These are phyloP conservation scores for Pipistrellus nathusii DNA, from an alignment of 2,797 vertebrate species.

Conservation along the genomic window DNA sequence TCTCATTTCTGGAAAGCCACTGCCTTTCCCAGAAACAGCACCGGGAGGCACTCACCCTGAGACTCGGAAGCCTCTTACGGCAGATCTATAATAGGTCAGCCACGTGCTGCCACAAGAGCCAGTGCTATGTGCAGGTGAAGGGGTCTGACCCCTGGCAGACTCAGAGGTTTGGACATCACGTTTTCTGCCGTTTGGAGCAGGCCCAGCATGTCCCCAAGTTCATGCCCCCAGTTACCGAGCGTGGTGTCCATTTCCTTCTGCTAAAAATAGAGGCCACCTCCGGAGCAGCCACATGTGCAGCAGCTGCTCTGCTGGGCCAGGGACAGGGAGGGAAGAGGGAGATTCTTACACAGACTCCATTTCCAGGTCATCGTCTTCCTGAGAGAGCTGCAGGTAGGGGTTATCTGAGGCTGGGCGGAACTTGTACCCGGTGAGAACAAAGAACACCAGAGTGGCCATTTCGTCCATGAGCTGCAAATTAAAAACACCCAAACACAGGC, in stretches of 20 bases:
- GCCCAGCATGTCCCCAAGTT: neutral
- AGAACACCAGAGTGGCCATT: conserved; percentile 91
- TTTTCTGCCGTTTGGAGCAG: neutral
- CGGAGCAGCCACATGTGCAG: neutral
- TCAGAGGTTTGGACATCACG: neutral
- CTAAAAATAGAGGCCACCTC: neutral
- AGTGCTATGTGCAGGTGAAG: neutral
- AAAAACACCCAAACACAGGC: neutral
- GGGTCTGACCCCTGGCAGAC: neutral
- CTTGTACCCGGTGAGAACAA: conserved; percentile 93
- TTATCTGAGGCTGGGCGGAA: conserved; percentile 93
- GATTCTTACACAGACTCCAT: conserved; percentile 93
- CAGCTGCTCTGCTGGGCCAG: neutral
- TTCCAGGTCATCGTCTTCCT: conserved; percentile 92
- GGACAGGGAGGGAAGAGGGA: neutral
- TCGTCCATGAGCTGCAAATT: conserved; percentile 91
- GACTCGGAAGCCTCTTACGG: neutral
- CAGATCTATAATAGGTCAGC: neutral
- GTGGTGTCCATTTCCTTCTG: neutral
- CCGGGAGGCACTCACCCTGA: neutral
- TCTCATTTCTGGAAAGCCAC: neutral
- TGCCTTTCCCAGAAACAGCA: neutral
- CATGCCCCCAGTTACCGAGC: neutral
- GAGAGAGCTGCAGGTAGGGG: conserved; percentile 92
- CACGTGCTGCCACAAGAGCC: neutral